Evolutionary conservation across 2,888 invertebrate genomes (phyloP), one percentile per base, ranked within the genome.

Genomic region (Cyaniris semiargus): DNA sequence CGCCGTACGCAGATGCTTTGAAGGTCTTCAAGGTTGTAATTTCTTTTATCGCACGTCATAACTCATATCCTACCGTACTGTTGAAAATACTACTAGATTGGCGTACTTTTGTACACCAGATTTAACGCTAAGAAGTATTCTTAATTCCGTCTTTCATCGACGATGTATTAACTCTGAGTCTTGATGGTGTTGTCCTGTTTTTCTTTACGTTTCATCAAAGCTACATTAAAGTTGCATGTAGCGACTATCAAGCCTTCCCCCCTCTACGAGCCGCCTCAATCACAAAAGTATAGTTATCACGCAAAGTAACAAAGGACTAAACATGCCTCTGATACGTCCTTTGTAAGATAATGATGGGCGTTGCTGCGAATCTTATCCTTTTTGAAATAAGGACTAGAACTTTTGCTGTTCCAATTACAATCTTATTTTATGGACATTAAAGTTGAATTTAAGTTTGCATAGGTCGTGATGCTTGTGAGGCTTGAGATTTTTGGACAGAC

Each of bases 291-390:
- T 48, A 38, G 72, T 72, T 5, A 72, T 72, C 72, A 48, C 38
- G 48, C 72, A 21, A 72, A 72, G 72, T 72, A 72, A 72, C 72
- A 72, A 72, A 72, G 72, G 72, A 72, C 72, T 23, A 23, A 48
- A 38, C 38, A 48, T 72, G 44, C 38, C 72, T 72, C 72, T 72
- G 72, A 38, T 72, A 48, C 38, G 48, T 72, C 72, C 72, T 72
- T 71, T 72, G 72, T 72, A 44, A 6, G 21, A 44, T 23, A 38
- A 44, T 10, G n/a, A 13, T 72, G 71, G 23, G 10, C 48, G 15
- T 27, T 15, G 27, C 66, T 66, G 27, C 23, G 21, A 72, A 15
- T 72, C 5, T 72, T 13, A 44, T 44, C 72, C 23, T 23, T 72
- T 44, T 44, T 44, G n/a, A 23, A 44, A 66, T 15, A 66, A 66